Evolutionary conservation across 2,113 vertebrate genomes (phyloP).

Genomic region (Astur gentilis): DNA sequence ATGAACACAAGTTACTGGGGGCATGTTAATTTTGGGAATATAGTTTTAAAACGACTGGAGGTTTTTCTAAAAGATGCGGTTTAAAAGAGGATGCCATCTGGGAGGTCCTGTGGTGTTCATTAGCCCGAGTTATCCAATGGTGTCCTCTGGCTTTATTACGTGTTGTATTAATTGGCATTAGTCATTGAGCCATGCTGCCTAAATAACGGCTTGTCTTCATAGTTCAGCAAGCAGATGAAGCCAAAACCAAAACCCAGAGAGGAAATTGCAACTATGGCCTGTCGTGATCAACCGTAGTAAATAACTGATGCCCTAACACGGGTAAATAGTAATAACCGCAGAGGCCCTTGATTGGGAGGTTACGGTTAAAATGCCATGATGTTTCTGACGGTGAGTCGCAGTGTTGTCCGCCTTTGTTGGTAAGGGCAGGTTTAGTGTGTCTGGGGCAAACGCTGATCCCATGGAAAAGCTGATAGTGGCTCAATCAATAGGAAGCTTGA

Average conservation of each 20-base stretch:
- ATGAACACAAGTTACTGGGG: neutral
- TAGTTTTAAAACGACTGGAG: neutral
- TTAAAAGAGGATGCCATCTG: neutral
- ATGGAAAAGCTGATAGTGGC: neutral
- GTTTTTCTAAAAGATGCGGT: fast-evolving
- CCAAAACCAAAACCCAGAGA: neutral
- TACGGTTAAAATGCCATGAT: fast-evolving
- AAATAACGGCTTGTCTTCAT: neutral
- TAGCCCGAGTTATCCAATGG: neutral
- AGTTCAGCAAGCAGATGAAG: neutral
- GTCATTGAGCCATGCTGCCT: neutral
- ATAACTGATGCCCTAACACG: fast-evolving
- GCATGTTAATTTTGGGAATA: neutral
- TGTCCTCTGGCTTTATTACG: neutral
- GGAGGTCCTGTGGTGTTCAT: neutral
- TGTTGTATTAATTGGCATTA: neutral
- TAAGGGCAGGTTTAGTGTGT: neutral
- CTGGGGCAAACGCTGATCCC: neutral
- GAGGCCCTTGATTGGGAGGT: neutral
- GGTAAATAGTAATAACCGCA: neutral
- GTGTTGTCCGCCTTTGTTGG: neutral
- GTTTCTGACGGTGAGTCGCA: fast-evolving
- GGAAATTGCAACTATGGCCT: fast-evolving
- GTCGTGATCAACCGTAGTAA: fast-evolving
- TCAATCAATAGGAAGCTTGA: neutral